Percentiles rank a stretch among this genome's conserved stretches.
Evolutionary conservation across 1,140 invertebrate genomes (phyloP).

Genomic region (Anadara kagoshimensis): DNA sequence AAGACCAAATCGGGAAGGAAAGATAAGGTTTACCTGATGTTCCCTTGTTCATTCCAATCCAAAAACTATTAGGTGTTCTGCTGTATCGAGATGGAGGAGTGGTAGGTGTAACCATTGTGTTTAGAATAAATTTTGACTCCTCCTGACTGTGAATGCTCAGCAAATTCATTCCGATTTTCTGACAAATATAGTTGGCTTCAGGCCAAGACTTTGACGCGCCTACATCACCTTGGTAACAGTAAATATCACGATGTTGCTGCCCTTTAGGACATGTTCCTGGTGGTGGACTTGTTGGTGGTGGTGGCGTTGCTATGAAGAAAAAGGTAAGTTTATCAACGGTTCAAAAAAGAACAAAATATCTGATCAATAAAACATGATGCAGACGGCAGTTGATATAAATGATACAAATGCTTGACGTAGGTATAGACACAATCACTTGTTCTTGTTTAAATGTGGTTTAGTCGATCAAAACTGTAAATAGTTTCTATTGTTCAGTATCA

Average conservation of each 20-base stretch:
- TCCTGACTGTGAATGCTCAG: conserved; percentile 25
- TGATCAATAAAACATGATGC: no score
- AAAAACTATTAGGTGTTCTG: conserved; percentile 23
- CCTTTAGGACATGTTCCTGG: background rate
- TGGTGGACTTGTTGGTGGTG: conserved; percentile 4
- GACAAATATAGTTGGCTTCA: conserved; percentile 21
- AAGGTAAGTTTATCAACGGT: no score
- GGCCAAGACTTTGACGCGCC: conserved; percentile 23
- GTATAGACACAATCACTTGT: no score
- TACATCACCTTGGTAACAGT: conserved; percentile 23
- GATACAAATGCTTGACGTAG: no score
- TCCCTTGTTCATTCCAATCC: conserved; percentile 37
- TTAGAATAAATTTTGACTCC: conserved; percentile 1
- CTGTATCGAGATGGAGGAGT: conserved; percentile 10
- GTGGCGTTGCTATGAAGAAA: conserved; percentile 10
- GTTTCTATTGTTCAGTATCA: no score
- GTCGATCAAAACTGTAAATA: no score
- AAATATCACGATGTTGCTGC: background rate
- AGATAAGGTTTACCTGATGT: conserved; percentile 30
- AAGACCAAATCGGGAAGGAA: no score
- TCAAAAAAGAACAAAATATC: no score
- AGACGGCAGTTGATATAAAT: no score
- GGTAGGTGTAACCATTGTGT: background rate
- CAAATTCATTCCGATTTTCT: conserved; percentile 31
- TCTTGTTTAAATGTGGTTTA: no score